Evolutionary conservation across 2,113 vertebrate species (phyloP), one percentile per base, ranked within the genome.

Genomic region (Gobio gobio): DNA sequence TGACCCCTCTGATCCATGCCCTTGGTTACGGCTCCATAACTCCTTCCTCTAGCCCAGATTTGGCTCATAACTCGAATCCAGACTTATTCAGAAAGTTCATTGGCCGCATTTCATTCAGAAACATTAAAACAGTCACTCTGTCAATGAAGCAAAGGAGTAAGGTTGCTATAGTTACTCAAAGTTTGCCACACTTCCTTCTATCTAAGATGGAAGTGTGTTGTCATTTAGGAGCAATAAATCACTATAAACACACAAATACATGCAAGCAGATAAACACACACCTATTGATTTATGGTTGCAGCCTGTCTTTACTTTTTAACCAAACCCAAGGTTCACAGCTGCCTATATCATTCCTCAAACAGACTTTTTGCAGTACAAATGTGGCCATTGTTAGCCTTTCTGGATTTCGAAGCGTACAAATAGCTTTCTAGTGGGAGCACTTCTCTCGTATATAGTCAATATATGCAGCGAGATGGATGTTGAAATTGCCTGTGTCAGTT

Each of bases 1-100:
- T 85, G 87, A 88, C 51, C 83, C 61, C 33, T 75, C 84, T 86
- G 82, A 88, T 84, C 82, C 84, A 81, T 86, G 85, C 75, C 85
- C 85, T 85, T 82, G 85, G 82, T 86, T 88, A 78, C 63, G 36
- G 47, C 70, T 84, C 43, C 49, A 82, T 77, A 83, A 80, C 40
- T 36, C 64, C 29, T 56, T 49, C 49, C 51, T 49, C 20, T 29
- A 86, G 82, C 59, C 84, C 84, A 85, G 82, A 83, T 88, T 76
- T 85, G 56, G 72, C 68, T 72, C 64, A 85, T 85, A 86, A 82
- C 73, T 84, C 14, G 72, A 49, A 75, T 85, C 78, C 14, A 59
- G 78, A 73, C 45, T 78, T 74, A 78, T 66, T 78, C 63, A 26
- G 36, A 82, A 83, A 85, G 78, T 73, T 82, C 49, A 33, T 7